These are phyloP conservation scores for Zapornia atra DNA, from an alignment of 2,113 vertebrate species.

Conservation along the genomic window DNA sequence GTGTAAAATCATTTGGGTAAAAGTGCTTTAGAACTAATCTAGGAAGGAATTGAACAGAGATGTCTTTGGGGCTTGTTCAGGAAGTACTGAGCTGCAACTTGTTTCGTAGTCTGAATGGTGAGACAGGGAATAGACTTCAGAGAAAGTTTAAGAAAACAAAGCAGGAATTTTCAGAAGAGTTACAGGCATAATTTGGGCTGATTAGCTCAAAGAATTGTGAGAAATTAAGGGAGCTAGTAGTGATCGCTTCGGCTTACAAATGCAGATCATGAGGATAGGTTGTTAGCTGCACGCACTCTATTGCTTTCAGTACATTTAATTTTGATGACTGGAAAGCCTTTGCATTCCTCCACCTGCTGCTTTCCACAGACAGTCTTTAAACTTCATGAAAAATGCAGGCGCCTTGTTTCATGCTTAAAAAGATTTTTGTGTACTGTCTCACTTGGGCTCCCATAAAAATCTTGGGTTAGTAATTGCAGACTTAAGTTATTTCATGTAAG, in stretches of 20 bases:
- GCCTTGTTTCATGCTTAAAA: background rate
- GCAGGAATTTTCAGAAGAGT: background rate
- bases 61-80: background rate
- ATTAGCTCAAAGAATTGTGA: background rate
- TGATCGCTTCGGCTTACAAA: background rate
- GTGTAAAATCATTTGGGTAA: background rate
- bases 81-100: background rate
- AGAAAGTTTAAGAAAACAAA: background rate
- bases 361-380: background rate
- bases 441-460: background rate
- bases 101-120: background rate
- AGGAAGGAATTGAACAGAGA: background rate
- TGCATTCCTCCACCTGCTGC: background rate
- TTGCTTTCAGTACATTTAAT: background rate
- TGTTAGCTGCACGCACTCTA: background rate
- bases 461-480: background rate
- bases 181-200: background rate
- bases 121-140: background rate
- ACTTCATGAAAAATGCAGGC: background rate
- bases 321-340: background rate
- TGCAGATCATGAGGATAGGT: background rate
- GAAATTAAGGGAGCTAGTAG: background rate
- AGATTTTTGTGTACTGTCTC: background rate
- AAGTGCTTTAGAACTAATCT: background rate
- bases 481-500: background rate